These are phyloP conservation scores for Strix aluco DNA, from an alignment of 2,113 vertebrate genomes.

Conservation along the genomic window DNA sequence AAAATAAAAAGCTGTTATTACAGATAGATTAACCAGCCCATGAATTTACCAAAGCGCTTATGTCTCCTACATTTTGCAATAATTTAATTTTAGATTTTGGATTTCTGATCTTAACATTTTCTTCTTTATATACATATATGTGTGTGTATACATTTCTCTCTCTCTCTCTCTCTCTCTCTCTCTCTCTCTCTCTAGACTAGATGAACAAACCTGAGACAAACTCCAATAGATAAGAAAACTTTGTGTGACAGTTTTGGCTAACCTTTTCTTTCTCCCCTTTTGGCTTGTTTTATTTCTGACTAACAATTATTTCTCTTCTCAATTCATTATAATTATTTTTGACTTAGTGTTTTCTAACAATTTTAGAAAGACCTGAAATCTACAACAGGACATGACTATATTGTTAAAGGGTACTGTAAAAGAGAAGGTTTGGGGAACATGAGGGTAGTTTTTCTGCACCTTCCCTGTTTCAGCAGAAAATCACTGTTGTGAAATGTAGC, in stretches of 20 bases:
- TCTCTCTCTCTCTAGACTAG: neutral
- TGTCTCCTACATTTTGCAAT: neutral
- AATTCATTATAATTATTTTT: neutral
- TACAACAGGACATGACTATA: neutral
- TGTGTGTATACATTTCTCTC: neutral
- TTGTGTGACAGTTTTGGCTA: neutral
- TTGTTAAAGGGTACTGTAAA: neutral
- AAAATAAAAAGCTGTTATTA: neutral
- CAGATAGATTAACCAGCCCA: neutral
- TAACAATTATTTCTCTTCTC: neutral
- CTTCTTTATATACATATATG: neutral
- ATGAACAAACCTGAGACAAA: neutral
- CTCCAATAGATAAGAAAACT: neutral
- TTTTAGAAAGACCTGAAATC: neutral
- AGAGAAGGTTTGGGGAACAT: neutral
- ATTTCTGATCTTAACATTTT: neutral
- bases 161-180: accelerated
- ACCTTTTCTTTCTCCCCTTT: neutral
- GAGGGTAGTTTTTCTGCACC: neutral
- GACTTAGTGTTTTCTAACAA: neutral
- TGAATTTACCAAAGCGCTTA: neutral
- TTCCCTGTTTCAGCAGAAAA: neutral
- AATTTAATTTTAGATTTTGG: neutral
- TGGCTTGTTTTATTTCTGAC: neutral
- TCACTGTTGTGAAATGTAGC: neutral